Base-by-base conservation (phyloP, 1,140 invertebrate genomes). In the Psilanteris sp. region DNA sequence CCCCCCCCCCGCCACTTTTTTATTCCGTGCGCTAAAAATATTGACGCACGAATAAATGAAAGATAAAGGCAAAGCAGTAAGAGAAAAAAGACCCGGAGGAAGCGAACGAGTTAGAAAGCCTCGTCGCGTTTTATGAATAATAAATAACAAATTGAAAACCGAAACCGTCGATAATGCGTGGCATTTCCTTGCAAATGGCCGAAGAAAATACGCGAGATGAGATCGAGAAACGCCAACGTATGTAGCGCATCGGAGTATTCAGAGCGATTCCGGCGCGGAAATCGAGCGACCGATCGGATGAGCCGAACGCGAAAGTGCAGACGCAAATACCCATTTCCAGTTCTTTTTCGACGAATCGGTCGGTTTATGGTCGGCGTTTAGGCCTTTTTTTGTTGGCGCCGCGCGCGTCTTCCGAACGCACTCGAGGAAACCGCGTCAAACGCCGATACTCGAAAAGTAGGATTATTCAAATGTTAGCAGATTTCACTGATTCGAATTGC, bases 231-330 rank as follows among this genome's bases (percentile, higher is more conserved):
- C 24, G 31, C 14, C 29, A 41, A 20, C 34, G 46, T 52, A 61
- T 70, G 68, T 64, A 57, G 68, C 48, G 31, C 68, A 50, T 27
- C 20, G 52, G 10, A 10, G 57, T 73, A 64, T 64, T 62, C 52
- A 73, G 68, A 64, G 68, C 68, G 59, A 54, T 62, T 61, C 64
- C 44, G 27, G 9, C 7, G 52, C 24, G 79, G 81, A 78, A 80
- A 82, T 81, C 79, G 80, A 79, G 48, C 74, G 66, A 62, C 55
- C 64, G 82, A 80, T 83, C 64, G 74, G 70, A 55, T 44, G 59
- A 73, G 62, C 66, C 59, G 75, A 85, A 83, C 84, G 84, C 72
- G 77, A 85, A 85, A 86, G 83, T 84, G 75, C 48, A 83, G 82
- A 86, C 83, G 84, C 85, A 73, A 74, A 73, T n/a, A n/a, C 72